Percentiles rank a stretch among this genome's conserved stretches.
phyloP scores from a whole-genome alignment of 2,797 vertebrate genomes.

The Uromys caudimaculatus region DNA sequence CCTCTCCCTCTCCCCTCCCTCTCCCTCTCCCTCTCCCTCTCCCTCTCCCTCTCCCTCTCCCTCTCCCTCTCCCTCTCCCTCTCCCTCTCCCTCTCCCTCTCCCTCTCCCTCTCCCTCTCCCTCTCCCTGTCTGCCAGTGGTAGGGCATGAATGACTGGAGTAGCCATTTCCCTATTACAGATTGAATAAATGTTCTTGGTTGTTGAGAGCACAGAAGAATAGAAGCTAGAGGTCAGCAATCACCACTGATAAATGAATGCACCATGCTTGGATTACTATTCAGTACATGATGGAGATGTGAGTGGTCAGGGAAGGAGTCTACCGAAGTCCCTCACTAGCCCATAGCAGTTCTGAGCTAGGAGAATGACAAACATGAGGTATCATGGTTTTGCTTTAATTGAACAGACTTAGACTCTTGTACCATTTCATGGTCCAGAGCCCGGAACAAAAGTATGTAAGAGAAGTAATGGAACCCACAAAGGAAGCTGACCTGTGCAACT shows the following conservation, averaged over 20 bases:
- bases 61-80: no score
- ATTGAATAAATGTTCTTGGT: background rate
- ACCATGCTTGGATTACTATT: rapidly evolving
- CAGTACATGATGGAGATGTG: rapidly evolving
- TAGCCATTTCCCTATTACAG: background rate
- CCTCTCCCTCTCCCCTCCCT: no score
- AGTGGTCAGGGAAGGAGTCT: no score
- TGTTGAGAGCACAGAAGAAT: background rate
- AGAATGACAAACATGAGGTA: no score
- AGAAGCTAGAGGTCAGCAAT: background rate
- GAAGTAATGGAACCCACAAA: background rate
- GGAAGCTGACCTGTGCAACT: background rate
- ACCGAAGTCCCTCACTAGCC: background rate
- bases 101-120: no score
- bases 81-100: no score
- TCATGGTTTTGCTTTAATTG: background rate
- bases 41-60: no score
- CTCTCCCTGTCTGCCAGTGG: background rate
- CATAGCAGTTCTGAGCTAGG: background rate
- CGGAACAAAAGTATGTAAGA: background rate
- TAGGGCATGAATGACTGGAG: rapidly evolving
- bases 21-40: no score
- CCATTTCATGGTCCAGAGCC: background rate
- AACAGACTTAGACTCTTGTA: background rate
- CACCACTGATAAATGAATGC: background rate